phyloP scores from a whole-genome alignment of 2,888 invertebrate species.

The Brachypalpus laphriformis region DNA sequence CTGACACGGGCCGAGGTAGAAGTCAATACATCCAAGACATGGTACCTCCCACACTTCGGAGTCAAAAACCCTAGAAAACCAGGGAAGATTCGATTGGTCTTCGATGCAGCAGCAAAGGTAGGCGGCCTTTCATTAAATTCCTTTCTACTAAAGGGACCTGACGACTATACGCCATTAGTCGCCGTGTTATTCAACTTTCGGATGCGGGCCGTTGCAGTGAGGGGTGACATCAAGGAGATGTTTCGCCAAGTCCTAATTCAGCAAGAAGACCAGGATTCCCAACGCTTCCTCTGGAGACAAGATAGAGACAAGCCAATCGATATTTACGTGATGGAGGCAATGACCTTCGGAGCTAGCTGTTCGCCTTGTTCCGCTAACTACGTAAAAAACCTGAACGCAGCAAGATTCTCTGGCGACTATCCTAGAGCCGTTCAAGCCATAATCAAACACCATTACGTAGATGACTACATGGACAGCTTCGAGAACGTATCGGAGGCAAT shows the following conservation, averaged over 20 bases:
- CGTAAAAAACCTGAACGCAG: no score
- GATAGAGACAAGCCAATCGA: neutral
- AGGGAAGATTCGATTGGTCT: slow-evolving; percentile 74
- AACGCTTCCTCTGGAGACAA: neutral
- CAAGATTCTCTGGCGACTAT: slow-evolving; percentile 12
- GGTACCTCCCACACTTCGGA: slow-evolving; percentile 75
- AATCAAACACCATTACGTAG: no score
- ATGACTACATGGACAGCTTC: no score
- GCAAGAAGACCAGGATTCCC: neutral
- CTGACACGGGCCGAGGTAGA: no score
- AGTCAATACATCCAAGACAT: no score
- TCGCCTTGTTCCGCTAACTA: no score
- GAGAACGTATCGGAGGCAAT: slow-evolving; percentile 50
- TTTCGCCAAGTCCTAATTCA: neutral
- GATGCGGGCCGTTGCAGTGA: slow-evolving; percentile 40
- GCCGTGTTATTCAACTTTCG: slow-evolving; percentile 79
- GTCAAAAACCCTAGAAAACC: slow-evolving; percentile 73
- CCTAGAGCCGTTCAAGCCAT: slow-evolving; percentile 40
- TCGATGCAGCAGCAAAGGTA: slow-evolving; percentile 64
- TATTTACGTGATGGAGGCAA: no score
- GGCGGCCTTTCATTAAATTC: neutral
- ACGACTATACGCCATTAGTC: neutral
- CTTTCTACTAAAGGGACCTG: neutral
- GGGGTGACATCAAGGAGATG: neutral
- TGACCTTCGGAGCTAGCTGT: no score